Evolutionary conservation across 2,797 vertebrate genomes (phyloP).

Genomic region (Chromobotia macracanthus): DNA sequence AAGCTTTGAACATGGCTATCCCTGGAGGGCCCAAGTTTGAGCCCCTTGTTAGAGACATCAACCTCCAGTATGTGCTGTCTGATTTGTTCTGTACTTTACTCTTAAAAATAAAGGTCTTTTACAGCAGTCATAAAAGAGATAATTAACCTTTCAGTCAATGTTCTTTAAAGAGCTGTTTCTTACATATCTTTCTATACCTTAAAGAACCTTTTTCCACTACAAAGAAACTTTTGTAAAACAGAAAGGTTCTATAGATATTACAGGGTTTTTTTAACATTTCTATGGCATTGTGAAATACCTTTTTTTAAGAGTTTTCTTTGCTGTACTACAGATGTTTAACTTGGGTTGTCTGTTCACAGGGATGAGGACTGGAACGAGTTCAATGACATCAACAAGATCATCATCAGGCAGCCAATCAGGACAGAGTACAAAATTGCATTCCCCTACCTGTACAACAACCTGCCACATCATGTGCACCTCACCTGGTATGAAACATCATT

Average conservation of each 20-base stretch:
- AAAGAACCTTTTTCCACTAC: no score
- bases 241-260: no score
- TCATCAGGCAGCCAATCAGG: conserved; percentile 97
- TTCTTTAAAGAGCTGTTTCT: no score
- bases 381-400: conserved; percentile 99
- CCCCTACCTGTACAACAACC: conserved; percentile 97
- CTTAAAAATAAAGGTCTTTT: no score
- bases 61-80: conserved; percentile 87
- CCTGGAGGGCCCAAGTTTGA: conserved; percentile 98
- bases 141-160: no score
- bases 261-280: no score
- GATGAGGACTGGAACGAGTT: conserved; percentile 99
- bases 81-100: background rate
- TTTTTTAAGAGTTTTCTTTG: background rate
- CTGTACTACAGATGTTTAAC: background rate
- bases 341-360: conserved; percentile 67
- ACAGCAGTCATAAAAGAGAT: no score
- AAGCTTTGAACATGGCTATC: conserved; percentile 98
- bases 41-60: conserved; percentile 96
- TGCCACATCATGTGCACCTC: conserved; percentile 96
- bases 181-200: no score
- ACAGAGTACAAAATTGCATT: conserved; percentile 99
- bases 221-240: no score
- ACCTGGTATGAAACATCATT: conserved; percentile 84
- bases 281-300: no score